Evolutionary conservation across 2,797 vertebrate species (phyloP), one percentile per base, ranked within the genome.

Genomic region (Alauda arvensis): DNA sequence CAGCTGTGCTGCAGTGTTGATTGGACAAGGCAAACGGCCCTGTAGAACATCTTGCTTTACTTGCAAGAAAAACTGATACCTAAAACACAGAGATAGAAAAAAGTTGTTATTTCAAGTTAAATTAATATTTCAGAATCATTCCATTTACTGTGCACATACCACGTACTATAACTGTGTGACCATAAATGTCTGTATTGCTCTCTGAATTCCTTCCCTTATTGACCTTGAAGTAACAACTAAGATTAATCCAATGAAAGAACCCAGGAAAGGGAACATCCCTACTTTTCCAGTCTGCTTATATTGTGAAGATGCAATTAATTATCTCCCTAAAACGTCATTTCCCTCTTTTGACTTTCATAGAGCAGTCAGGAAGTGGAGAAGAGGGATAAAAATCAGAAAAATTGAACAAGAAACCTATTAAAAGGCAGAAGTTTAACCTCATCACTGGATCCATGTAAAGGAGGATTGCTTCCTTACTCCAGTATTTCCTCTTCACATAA

Each of bases 31-130:
- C 82, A 98, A 94, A 25, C 98, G 97, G 46, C 98, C 98, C 94
- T 98, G 98, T 61, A 98, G 96, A 78, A 98, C 96, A 75, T 98
- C 98, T 94, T 98, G 98, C 90, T 98, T 98, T 85, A 98, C 97
- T 90, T 98, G 98, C 74, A 98, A 95, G 92, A 98, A 98, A 96
- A 98, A 98, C 94, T 98, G 98, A 86, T 98, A 98, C 91, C 98
- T 98, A 93, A 89, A 96, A 97, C 87, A 89, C 51, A 94, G 63
- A 87, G 76, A 94, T 37, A 85, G 84, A 88, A 89, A 9, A 79
- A 56, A 87, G 21, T 24, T 63, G 59, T 92, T 89, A 92, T 82
- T 88, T 84, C 14, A 61, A 70, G 69, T 60, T 62, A 20, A 59
- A 37, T 26, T 49, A 82, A 52, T 19, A 48, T 69, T 66, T 55